Base-by-base conservation (phyloP, 1,140 invertebrate genomes). In the Drosophila novamexicana region DNA sequence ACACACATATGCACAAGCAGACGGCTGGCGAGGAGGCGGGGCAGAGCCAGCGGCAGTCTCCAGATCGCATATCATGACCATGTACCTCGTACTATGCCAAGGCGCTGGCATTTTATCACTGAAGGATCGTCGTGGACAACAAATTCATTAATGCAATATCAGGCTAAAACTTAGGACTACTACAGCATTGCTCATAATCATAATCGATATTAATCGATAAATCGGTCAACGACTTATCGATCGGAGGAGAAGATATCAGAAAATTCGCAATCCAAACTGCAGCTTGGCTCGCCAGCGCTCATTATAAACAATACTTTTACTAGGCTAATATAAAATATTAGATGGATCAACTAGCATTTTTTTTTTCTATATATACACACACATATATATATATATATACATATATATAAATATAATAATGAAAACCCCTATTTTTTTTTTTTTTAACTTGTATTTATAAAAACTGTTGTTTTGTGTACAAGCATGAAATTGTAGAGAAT, bases 51-150 rank as follows among this genome's bases (percentile, higher is more conserved):
- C 40, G 84, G 50, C 84, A 81, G 29, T 86, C 88, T 2, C 78
- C 89, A 12, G 91, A 92, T 73, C 80, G 83, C 69, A 88, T 92
- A 77, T 92, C 91, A 92, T 92, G 91, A 92, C 91, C 91, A 70
- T 90, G 86, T 91, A 77, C 81, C 80, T 86, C 82, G 73, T 88
- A 89, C 64, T 92, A 79, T 86, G 69, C 91, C 64, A 90, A 91
- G 76, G 79, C 90, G 36, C 74, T 91, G 86, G 85, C 90, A 72
- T 91, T 91, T 67, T 84, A 90, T 78, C 83, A 91, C 42, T 91
- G 78, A 72, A 36, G 47, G 36, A 61, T 52, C 36, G 65, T 32
- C 32, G 68, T 22, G 54, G 42, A 68, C 37, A 40, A 14, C 50
- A 34, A 40, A 57, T 50, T 65, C 53, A 49, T 76, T 61, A 54